Evolutionary conservation across 1,140 invertebrate genomes (phyloP), one percentile per base, ranked within the genome.

Genomic region (Parapsyche elsis): DNA sequence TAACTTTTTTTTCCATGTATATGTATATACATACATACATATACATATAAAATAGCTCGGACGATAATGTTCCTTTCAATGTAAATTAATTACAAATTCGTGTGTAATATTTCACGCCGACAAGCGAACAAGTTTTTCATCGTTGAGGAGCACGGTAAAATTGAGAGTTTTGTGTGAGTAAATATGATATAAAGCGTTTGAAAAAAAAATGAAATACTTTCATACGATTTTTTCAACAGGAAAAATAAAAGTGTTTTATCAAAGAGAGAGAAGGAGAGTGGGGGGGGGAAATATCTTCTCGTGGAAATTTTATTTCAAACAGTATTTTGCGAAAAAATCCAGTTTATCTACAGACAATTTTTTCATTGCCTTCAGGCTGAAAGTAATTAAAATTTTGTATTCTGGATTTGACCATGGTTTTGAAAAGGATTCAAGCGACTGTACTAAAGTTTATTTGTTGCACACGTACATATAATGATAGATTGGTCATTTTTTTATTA

Each of bases 351-450:
- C 78, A 76, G 76, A 80, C 81, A 76, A 73, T 80, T 82, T 81
- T 83, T 83, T 76, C 76, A 71, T 80, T 75, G 81, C 81, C 79
- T 80, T 79, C 53, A 70, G 79, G 74, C 79, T 76, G 76, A 80
- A 81, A 80, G 71, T 80, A 80, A 83, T 80, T 83, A 80, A 83
- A 83, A 83, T 80, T 83, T 83, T 71, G 79, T 80, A 76, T 82
- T 80, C 81, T 59, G 78, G 59, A 73, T 78, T 80, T 75, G 30
- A 21, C 57, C n/a, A 53, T 44, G 0, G 30, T 71, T 82, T 80
- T 12, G 24, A 16, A 5, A 82, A 16, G 61, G 57, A 71, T 64
- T 38, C 30, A 80, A 80, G 79, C 53, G 19, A 19, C 44, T 64
- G 67, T 74, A 71, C 59, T 70, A 57, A 79, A 71, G 64, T 23